These are phyloP conservation scores for Crotophaga sulcirostris DNA, from an alignment of 2,113 vertebrate genomes.

Conservation along the genomic window DNA sequence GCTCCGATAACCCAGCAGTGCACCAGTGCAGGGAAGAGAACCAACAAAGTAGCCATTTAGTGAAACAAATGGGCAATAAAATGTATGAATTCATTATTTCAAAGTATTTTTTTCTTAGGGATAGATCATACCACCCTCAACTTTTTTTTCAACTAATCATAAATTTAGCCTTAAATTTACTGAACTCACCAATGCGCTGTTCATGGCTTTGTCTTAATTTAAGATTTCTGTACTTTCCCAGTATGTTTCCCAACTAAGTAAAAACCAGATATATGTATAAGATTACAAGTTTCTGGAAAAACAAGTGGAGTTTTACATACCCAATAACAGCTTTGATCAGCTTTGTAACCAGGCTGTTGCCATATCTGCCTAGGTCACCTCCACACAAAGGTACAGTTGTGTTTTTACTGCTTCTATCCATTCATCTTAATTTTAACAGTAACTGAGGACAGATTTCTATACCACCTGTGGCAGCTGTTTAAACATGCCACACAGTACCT, in stretches of 20 bases:
- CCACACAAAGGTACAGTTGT: background rate
- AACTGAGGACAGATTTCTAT: background rate
- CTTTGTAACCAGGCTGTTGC: background rate
- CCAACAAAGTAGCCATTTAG: background rate
- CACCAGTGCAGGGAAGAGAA: background rate
- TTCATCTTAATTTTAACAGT: background rate
- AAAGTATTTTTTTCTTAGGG: background rate
- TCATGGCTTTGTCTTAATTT: background rate
- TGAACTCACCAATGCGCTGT: background rate
- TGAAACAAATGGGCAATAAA: background rate
- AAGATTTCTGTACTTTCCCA: background rate
- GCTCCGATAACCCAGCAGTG: accelerated
- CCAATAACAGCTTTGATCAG: background rate
- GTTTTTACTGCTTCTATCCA: background rate
- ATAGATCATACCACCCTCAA: background rate
- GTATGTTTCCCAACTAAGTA: background rate
- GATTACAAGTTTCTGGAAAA: background rate
- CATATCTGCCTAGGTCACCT: background rate
- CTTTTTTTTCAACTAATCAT: background rate
- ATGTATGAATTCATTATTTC: background rate
- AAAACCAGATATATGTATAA: background rate
- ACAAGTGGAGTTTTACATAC: background rate
- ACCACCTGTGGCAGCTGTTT: conserved; percentile 17
- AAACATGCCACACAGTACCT: background rate
- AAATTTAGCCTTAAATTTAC: background rate